These are phyloP conservation scores for Piliocolobus tephrosceles DNA, from an alignment of 2,113 vertebrate species.

Conservation along the genomic window DNA sequence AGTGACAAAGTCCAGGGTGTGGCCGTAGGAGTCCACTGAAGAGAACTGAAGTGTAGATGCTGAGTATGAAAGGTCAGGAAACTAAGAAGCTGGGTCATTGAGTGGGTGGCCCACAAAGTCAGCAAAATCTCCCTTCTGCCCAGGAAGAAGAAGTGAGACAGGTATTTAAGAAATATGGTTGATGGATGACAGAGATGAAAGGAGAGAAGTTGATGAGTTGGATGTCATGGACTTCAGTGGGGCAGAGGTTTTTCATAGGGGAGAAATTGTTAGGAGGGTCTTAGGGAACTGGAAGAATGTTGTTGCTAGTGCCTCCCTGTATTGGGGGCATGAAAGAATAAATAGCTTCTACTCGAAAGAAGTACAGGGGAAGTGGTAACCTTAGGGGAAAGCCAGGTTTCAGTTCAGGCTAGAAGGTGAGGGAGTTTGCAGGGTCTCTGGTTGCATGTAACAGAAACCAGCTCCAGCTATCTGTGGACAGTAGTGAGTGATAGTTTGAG, in stretches of 20 bases:
- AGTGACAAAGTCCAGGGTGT: background rate
- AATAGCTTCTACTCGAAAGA: constrained; percentile 66
- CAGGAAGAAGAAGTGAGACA: background rate
- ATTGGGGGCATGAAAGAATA: constrained; percentile 25
- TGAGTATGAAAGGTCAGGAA: constrained; percentile 23
- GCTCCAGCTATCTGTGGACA: constrained; percentile 3
- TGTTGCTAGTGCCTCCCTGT: background rate
- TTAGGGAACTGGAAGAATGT: background rate
- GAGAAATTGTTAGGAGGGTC: background rate
- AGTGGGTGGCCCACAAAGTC: background rate
- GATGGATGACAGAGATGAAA: background rate
- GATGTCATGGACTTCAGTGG: background rate
- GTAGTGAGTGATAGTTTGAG: background rate
- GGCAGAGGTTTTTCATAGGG: background rate
- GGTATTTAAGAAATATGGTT: background rate
- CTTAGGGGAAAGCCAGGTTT: constrained; percentile 68
- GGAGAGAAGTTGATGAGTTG: background rate
- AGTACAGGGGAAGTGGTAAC: constrained; percentile 64
- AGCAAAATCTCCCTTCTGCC: background rate
- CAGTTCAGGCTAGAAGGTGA: constrained; percentile 58
- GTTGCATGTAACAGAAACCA: constrained; percentile 50
- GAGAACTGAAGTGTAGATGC: background rate
- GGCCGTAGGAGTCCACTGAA: background rate
- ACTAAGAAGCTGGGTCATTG: background rate
- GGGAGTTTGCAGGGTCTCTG: constrained; percentile 43